Conservation (phyloP, 2,797 vertebrate genomes). For the Characodon lateralis region DNA sequence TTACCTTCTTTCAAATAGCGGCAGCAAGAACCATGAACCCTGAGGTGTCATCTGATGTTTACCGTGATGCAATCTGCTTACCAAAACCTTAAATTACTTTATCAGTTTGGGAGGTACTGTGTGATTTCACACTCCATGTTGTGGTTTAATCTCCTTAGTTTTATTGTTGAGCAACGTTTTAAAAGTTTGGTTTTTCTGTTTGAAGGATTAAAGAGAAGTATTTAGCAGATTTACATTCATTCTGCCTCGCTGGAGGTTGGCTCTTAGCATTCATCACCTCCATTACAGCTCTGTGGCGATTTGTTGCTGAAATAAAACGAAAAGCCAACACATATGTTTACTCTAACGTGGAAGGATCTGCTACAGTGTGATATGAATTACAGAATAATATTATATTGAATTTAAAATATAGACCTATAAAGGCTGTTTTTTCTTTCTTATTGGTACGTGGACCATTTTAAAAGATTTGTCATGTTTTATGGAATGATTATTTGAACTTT, state of each 20-base stretch:
- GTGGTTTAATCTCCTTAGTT: constrained; percentile 66
- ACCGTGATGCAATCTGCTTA: constrained; percentile 87
- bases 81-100: constrained; percentile 86
- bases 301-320: constrained; percentile 48
- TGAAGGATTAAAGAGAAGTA: constrained; percentile 76
- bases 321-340: constrained; percentile 53
- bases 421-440: constrained; percentile 70
- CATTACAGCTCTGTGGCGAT: constrained; percentile 51
- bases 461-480: constrained; percentile 73
- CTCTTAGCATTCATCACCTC: constrained; percentile 77
- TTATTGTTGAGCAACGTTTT: constrained; percentile 75
- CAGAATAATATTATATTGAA: constrained; percentile 58
- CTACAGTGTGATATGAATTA: constrained; percentile 83
- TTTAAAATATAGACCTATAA: constrained; percentile 58
- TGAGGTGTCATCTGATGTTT: constrained; percentile 85
- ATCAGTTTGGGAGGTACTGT: constrained; percentile 86
- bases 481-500: constrained; percentile 68
- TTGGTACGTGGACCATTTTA: constrained; percentile 78
- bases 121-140: constrained; percentile 70
- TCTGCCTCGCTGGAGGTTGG: constrained; percentile 77
- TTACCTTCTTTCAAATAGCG: constrained; percentile 98
- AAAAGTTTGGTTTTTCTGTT: constrained; percentile 71
- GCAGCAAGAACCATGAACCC: constrained; percentile 71
- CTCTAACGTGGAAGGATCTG: constrained; percentile 47
- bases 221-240: constrained; percentile 89